Percentiles rank a stretch among this genome's conserved stretches.
Evolutionary conservation across 92 coral and sea anemone species (phyloP).

Genomic region (Bergia puertoricense): DNA sequence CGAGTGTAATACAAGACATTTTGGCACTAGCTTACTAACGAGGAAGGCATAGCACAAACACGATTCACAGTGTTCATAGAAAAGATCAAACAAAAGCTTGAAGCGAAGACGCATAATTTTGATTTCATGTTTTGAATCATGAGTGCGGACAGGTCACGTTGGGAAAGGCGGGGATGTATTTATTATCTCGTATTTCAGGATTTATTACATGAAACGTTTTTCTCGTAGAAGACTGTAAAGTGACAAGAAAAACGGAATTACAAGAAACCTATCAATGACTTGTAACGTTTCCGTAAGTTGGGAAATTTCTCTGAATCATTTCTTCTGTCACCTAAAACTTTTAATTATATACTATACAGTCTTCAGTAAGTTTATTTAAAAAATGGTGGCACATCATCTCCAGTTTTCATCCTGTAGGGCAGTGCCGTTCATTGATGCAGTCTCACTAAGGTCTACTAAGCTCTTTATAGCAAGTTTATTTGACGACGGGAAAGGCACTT

Average conservation of each 20-base stretch:
- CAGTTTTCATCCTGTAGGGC: not conserved
- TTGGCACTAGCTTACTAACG: not conserved
- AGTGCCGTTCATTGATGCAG: not conserved
- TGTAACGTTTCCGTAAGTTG: not conserved
- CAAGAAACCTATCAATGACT: not conserved
- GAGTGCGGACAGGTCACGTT: constrained; percentile 7
- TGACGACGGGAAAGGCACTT: constrained; percentile 43
- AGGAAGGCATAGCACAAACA: constrained; percentile 4
- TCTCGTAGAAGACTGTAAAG: not conserved
- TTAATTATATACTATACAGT: no score
- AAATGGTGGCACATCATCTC: no score
- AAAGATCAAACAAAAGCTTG: constrained; percentile 16
- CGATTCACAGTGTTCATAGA: not conserved
- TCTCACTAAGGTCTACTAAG: constrained; percentile 18
- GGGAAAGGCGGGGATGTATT: constrained; percentile 1
- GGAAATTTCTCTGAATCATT: not conserved
- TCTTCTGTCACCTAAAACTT: not conserved
- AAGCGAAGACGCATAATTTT: constrained; percentile 6
- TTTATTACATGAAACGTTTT: constrained; percentile 2
- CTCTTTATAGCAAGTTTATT: constrained; percentile 53
- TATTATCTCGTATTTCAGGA: not conserved
- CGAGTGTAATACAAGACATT: not conserved
- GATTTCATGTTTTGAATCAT: constrained; percentile 10
- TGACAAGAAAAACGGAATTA: not conserved
- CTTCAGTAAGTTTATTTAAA: no score